Conservation (phyloP, 2,888 invertebrate genomes). For the Schizaphis graminum region DNA sequence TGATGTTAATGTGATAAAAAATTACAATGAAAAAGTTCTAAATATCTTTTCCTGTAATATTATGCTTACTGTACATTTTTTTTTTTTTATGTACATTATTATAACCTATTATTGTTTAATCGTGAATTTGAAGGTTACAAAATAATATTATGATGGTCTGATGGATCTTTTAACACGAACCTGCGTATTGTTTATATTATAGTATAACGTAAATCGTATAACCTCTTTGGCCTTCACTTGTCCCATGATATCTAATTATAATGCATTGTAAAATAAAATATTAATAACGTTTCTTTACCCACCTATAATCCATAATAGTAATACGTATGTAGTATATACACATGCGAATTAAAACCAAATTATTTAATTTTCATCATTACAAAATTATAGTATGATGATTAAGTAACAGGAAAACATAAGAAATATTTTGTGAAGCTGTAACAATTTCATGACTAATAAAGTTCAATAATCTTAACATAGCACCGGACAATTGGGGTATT, state of each 20-base stretch:
- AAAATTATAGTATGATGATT: neutral
- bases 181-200: neutral
- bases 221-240: slow-evolving; percentile 15
- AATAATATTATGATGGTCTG: neutral
- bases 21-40: neutral
- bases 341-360: neutral
- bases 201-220: neutral
- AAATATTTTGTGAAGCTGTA: neutral
- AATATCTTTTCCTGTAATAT: neutral
- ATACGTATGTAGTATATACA: neutral
- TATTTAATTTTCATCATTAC: neutral
- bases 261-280: neutral
- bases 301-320: neutral
- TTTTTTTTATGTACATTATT: neutral
- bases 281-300: neutral
- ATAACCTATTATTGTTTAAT: neutral
- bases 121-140: neutral
- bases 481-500: neutral
- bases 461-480: neutral
- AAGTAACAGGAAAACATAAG: neutral
- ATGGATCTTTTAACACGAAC: slow-evolving; percentile 23
- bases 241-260: neutral
- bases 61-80: neutral
- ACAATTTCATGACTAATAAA: neutral
- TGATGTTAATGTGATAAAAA: neutral